Conservation (phyloP, 2,888 invertebrate genomes). For the Mylabris sibirica region DNA sequence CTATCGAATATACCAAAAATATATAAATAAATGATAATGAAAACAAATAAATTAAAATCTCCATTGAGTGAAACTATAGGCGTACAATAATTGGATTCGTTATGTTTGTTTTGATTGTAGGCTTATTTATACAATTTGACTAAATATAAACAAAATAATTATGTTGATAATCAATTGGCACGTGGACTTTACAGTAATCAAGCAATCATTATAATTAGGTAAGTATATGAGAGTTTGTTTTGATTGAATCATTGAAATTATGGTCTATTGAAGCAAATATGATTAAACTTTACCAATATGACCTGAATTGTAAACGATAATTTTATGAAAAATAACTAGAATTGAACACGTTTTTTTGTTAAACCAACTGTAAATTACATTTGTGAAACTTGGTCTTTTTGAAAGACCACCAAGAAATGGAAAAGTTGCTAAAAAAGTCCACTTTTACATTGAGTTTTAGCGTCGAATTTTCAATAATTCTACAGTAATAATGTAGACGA, state of each 20-base stretch:
- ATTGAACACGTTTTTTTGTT: too few species aligned
- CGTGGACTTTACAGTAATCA: constrained; percentile 5
- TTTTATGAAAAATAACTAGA: too few species aligned
- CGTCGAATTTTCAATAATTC: too few species aligned
- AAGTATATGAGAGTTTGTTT: not conserved
- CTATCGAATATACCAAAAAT: too few species aligned
- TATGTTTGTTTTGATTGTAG: not conserved
- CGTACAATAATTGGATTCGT: not conserved
- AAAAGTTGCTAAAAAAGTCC: too few species aligned
- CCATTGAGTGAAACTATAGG: not conserved
- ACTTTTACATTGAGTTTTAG: too few species aligned
- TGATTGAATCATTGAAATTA: not conserved
- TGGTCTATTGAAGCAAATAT: not conserved
- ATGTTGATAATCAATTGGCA: constrained; percentile 3
- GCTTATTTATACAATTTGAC: not conserved
- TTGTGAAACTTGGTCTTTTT: too few species aligned
- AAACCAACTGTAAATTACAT: too few species aligned
- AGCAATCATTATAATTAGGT: not conserved
- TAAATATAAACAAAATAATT: not conserved
- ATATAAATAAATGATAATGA: too few species aligned
- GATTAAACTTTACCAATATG: not conserved
- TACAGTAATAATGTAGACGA: too few species aligned
- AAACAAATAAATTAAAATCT: not conserved
- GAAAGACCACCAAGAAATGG: too few species aligned
- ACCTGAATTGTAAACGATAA: too few species aligned